Percentiles rank a stretch among this genome's conserved stretches.
phyloP scores from a whole-genome alignment of 1,140 invertebrate species.

The Polypedilum vanderplanki region DNA sequence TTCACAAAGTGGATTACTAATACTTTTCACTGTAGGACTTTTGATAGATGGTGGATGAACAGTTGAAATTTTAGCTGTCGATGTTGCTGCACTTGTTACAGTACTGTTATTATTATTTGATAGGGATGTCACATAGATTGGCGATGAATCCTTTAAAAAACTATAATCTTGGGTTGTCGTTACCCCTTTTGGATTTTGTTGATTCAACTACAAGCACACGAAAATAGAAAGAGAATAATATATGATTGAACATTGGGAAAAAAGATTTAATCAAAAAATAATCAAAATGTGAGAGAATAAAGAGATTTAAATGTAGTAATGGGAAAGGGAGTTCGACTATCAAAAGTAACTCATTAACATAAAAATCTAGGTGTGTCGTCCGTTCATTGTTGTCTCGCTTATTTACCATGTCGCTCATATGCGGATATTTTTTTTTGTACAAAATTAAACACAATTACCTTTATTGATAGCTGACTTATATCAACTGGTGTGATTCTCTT shows the following conservation, averaged over 20 bases:
- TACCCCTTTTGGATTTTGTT: conserved; percentile 49
- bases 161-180: conserved; percentile 50
- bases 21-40: conserved; percentile 30
- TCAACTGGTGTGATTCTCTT: conserved; percentile 89
- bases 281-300: no score
- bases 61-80: conserved; percentile 34
- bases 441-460: conserved; percentile 51
- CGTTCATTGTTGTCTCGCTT: conserved; percentile 30
- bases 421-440: neutral
- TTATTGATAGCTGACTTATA: conserved; percentile 87
- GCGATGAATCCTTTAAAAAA: conserved; percentile 47
- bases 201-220: conserved; percentile 54
- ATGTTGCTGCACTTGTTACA: conserved; percentile 42
- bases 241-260: neutral
- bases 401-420: neutral
- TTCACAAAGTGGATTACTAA: conserved; percentile 18
- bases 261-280: no score
- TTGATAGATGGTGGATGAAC: conserved; percentile 40
- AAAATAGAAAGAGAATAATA: neutral
- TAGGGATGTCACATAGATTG: conserved; percentile 72
- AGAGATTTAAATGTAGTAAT: no score
- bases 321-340: no score
- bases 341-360: conserved; percentile 15
- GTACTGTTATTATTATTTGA: conserved; percentile 50
- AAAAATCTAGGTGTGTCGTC: conserved; percentile 29